Conservation (phyloP, 2,888 invertebrate genomes). For the Caenorhabditis japonica region DNA sequence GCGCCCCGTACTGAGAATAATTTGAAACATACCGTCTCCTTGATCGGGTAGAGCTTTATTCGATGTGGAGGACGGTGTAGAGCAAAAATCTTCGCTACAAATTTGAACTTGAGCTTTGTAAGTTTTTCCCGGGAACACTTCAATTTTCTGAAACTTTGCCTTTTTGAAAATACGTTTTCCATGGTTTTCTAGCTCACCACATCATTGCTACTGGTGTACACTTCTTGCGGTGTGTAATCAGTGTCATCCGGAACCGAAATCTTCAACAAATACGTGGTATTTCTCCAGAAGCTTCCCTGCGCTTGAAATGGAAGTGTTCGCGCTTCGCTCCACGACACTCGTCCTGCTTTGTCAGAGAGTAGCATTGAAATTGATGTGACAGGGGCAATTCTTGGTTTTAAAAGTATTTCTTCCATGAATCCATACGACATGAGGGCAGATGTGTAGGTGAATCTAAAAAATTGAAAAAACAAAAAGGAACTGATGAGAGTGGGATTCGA, state of each 20-base stretch:
- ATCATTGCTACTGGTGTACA: constrained; percentile 27
- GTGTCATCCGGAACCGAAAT: constrained; percentile 30
- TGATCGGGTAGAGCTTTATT: constrained; percentile 45
- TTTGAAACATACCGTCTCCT: background rate
- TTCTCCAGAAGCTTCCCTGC: constrained; percentile 43
- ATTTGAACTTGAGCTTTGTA: constrained; percentile 52
- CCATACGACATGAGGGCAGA: constrained; percentile 57
- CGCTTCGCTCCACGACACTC: constrained; percentile 65
- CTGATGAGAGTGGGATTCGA: constrained; percentile 70
- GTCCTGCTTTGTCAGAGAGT: constrained; percentile 55
- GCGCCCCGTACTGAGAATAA: too few species aligned
- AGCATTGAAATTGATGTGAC: constrained; percentile 60
- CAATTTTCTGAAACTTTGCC: constrained; percentile 55
- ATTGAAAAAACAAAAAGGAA: constrained; percentile 28
- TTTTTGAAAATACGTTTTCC: too few species aligned
- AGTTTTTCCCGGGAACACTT: constrained; percentile 23
- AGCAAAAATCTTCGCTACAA: constrained; percentile 55
- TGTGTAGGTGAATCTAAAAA: constrained; percentile 40
- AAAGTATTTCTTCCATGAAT: constrained; percentile 55
- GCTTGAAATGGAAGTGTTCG: constrained; percentile 67
- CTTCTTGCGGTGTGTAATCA: constrained; percentile 30
- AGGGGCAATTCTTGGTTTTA: constrained; percentile 58
- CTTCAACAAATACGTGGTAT: constrained; percentile 45
- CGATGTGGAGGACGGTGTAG: constrained; percentile 29
- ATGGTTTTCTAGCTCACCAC: constrained; percentile 13